Evolutionary conservation across 2,113 vertebrate genomes (phyloP).

Genomic region (Bubo blakistoni): DNA sequence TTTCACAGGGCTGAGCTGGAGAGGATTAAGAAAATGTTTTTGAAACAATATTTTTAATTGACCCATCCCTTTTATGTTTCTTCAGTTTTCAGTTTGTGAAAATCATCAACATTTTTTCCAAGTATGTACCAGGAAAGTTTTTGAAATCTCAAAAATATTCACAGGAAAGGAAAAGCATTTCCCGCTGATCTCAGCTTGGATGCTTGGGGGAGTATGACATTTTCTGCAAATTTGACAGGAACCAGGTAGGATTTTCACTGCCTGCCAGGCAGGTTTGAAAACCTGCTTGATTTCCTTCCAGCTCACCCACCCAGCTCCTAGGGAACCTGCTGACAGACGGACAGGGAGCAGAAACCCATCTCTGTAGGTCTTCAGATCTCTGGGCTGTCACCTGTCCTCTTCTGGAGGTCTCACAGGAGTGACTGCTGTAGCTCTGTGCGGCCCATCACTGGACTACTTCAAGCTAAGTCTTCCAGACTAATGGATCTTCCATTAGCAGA

Average conservation of each 20-base stretch:
- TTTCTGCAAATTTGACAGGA: not conserved
- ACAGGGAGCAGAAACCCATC: not conserved
- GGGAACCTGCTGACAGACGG: not conserved
- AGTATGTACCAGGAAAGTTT: not conserved
- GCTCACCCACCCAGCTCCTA: not conserved
- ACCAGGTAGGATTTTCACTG: not conserved
- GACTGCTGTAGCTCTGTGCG: not conserved
- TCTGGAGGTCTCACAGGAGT: not conserved
- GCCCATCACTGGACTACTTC: not conserved
- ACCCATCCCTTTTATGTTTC: too few relatives aligned
- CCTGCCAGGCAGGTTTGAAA: slow-evolving; percentile 38
- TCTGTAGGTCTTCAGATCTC: not conserved
- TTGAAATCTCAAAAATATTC: not conserved
- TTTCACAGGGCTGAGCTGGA: not conserved
- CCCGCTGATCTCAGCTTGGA: not conserved
- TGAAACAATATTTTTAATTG: not conserved
- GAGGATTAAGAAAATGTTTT: not conserved
- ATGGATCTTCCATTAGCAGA: not conserved
- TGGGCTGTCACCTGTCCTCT: not conserved
- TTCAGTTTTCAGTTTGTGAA: not conserved
- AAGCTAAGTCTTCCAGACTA: not conserved
- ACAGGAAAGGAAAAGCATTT: not conserved
- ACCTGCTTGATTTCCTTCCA: slow-evolving; percentile 29
- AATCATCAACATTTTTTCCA: not conserved
- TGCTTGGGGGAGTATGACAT: not conserved